phyloP scores from a whole-genome alignment of 1,140 invertebrate species.

The Penaeus indicus region DNA sequence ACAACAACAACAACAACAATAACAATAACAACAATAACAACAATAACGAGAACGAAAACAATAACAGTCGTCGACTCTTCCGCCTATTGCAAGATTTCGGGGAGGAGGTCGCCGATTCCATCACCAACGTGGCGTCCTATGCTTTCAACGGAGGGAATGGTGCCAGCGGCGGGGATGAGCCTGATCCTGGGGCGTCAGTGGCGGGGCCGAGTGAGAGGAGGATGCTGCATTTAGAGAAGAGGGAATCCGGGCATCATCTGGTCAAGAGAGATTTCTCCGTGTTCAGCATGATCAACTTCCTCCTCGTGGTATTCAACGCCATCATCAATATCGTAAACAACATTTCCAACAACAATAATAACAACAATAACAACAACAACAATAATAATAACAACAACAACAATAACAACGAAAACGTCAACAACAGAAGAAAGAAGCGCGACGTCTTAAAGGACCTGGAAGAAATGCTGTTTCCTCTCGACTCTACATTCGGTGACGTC shows the following conservation, averaged over 20 bases:
- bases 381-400: constrained; percentile 36
- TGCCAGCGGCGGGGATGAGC: no score
- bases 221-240: not conserved
- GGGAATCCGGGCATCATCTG: constrained; percentile 1
- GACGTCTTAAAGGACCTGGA: not conserved
- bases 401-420: constrained; percentile 28
- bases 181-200: no score
- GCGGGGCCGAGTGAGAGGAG: not conserved
- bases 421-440: not conserved
- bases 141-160: no score
- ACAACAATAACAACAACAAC: constrained; percentile 46
- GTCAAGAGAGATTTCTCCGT: constrained; percentile 7
- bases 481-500: no score
- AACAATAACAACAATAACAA: constrained; percentile 3
- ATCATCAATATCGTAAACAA: constrained; percentile 34
- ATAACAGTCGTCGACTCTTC: not conserved
- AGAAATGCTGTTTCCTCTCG: not conserved
- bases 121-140: not conserved
- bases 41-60: not conserved
- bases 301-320: constrained; percentile 35
- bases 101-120: not conserved
- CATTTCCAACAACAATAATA: constrained; percentile 45
- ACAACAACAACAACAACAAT: constrained; percentile 8
- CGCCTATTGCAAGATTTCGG: not conserved
- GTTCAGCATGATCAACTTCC: constrained; percentile 45